Evolutionary conservation across 1,140 invertebrate species (phyloP).

Genomic region (Drosophila pseudoananassae): DNA sequence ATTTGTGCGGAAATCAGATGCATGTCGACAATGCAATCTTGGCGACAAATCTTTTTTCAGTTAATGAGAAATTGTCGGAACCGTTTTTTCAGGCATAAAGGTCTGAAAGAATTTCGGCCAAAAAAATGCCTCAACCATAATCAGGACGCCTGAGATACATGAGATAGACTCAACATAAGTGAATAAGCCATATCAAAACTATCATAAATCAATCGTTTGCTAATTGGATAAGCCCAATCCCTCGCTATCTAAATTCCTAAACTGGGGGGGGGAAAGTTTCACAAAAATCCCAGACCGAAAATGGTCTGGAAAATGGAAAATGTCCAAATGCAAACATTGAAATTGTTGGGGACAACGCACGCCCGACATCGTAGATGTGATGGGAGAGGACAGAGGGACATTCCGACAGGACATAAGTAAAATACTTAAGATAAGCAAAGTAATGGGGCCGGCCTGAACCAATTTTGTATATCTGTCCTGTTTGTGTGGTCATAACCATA

Average conservation of each 20-base stretch:
- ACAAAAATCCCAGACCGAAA: conserved; percentile 1
- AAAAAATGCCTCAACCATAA: conserved; percentile 26
- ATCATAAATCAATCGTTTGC: conserved; percentile 33
- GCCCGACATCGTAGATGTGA: conserved; percentile 25
- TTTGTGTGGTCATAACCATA: conserved; percentile 62
- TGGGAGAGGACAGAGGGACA: conserved; percentile 33
- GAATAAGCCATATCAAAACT: conserved; percentile 14
- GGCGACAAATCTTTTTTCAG: conserved; percentile 78
- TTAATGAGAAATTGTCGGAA: conserved; percentile 79
- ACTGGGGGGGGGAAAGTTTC: conserved; percentile 1
- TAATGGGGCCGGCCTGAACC: conserved; percentile 43
- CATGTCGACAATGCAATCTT: conserved; percentile 80
- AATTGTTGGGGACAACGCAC: conserved; percentile 34
- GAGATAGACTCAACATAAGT: not conserved
- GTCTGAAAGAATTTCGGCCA: conserved; percentile 20
- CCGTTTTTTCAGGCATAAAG: conserved; percentile 31
- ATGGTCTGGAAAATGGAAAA: conserved; percentile 61
- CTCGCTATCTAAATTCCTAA: not conserved
- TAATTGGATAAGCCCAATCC: conserved; percentile 12
- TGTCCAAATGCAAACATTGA: conserved; percentile 63
- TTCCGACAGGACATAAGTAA: conserved; percentile 70
- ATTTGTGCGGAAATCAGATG: conserved; percentile 80
- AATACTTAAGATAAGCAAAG: conserved; percentile 81
- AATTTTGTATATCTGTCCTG: conserved; percentile 11
- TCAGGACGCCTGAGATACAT: not conserved